Evolutionary conservation across 1,140 invertebrate genomes (phyloP).

Genomic region (Pseudomyrmex cubaensis): DNA sequence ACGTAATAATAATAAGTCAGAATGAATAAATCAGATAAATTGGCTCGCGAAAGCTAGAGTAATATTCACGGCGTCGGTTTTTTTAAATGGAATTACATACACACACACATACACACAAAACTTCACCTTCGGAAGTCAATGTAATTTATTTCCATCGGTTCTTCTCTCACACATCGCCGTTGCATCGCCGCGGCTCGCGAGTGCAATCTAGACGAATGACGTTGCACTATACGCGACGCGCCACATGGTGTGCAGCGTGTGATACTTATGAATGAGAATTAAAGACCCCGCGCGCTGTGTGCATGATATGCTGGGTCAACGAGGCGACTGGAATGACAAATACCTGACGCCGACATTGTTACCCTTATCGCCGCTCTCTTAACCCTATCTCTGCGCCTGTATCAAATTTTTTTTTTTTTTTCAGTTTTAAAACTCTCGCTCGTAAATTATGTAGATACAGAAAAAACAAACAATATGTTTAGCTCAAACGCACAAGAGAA

Average conservation of each 20-base stretch:
- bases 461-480: too few relatives aligned
- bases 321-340: slow-evolving; percentile 48
- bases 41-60: slow-evolving; percentile 14
- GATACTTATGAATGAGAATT: slow-evolving; percentile 67
- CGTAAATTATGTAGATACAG: too few relatives aligned
- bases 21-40: slow-evolving; percentile 14
- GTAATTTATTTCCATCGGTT: slow-evolving; percentile 50
- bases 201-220: slow-evolving; percentile 64
- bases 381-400: neutral
- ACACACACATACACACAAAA: neutral
- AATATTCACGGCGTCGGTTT: slow-evolving; percentile 49
- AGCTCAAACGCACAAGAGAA: too few relatives aligned
- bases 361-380: neutral
- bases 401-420: neutral
- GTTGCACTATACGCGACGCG: slow-evolving; percentile 62
- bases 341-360: slow-evolving; percentile 25
- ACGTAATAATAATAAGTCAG: slow-evolving; percentile 2
- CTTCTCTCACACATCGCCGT: slow-evolving; percentile 62
- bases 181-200: slow-evolving; percentile 56
- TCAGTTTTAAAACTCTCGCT: neutral
- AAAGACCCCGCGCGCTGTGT: slow-evolving; percentile 42
- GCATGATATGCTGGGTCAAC: slow-evolving; percentile 46
- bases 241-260: slow-evolving; percentile 50
- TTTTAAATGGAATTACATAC: neutral
- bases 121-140: slow-evolving; percentile 42